Percentiles rank a stretch among this genome's conserved stretches.
These are phyloP conservation scores for Artibeus lituratus DNA, from an alignment of 2,797 vertebrate species.

Conservation along the genomic window DNA sequence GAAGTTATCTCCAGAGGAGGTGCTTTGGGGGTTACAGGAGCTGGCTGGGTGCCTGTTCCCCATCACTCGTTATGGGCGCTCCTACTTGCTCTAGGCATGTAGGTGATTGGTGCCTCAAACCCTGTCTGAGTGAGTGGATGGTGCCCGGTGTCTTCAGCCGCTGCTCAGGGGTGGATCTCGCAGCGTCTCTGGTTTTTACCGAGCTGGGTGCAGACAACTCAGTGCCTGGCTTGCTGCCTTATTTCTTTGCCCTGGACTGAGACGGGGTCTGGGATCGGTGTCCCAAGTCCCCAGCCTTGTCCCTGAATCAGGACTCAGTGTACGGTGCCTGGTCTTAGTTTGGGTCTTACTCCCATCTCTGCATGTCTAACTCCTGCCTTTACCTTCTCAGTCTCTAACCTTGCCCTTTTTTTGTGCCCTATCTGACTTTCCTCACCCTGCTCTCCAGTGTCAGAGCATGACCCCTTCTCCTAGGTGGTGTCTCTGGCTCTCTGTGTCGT, in stretches of 20 bases:
- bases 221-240: background rate
- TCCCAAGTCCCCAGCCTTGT: background rate
- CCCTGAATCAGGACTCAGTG: background rate
- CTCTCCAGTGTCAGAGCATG: background rate
- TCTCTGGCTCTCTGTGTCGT: background rate
- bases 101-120: conserved; percentile 15
- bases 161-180: background rate
- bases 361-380: background rate
- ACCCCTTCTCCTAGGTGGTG: background rate
- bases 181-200: background rate
- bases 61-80: background rate
- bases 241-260: background rate
- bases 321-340: background rate
- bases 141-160: background rate
- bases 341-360: background rate
- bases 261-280: background rate
- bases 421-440: background rate
- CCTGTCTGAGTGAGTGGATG: background rate
- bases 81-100: background rate
- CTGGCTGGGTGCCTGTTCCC: background rate
- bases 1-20: conserved; percentile 55
- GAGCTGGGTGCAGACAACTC: background rate
- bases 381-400: background rate
- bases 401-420: background rate
- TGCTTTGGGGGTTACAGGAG: background rate